These are phyloP conservation scores for Ornithoptera priamus DNA, from an alignment of 2,888 invertebrate genomes.

Conservation along the genomic window DNA sequence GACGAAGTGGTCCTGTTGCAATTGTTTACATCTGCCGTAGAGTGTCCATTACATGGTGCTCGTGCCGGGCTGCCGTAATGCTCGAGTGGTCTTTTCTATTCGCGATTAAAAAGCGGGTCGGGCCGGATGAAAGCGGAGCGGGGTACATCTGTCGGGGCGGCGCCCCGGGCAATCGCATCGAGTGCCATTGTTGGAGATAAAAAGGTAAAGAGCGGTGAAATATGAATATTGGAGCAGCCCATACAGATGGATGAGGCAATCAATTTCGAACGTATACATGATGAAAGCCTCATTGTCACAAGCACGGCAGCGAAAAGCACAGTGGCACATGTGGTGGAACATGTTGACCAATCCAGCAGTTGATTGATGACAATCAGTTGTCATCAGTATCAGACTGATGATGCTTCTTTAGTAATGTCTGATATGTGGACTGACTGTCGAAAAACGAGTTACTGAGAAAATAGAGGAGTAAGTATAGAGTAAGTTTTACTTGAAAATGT, in stretches of 20 bases:
- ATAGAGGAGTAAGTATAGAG: too few relatives aligned
- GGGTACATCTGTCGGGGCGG: conserved; percentile 45
- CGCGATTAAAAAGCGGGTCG: conserved; percentile 26
- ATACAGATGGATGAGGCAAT: conserved; percentile 30
- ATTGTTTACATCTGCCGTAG: conserved; percentile 1
- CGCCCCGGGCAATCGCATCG: conserved; percentile 63
- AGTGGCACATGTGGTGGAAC: too few relatives aligned
- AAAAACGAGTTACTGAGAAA: too few relatives aligned
- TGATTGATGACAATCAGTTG: too few relatives aligned
- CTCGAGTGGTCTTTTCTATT: conserved; percentile 21
- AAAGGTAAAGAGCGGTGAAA: conserved; percentile 56
- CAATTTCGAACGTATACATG: not conserved
- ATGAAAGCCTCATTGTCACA: too few relatives aligned
- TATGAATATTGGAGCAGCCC: conserved; percentile 11
- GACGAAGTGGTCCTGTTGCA: not conserved
- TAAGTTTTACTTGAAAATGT: too few relatives aligned
- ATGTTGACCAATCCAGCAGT: too few relatives aligned
- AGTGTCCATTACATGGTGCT: conserved; percentile 1
- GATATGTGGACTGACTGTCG: too few relatives aligned
- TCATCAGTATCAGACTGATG: too few relatives aligned
- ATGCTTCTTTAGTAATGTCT: too few relatives aligned
- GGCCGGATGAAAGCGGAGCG: conserved; percentile 12
- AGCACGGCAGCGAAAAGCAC: too few relatives aligned
- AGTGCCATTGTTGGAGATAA: conserved; percentile 68
- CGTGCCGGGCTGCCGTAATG: conserved; percentile 6